Percentiles rank a stretch among this genome's conserved stretches.
These are phyloP conservation scores for Drosophila trichaetosa DNA, from an alignment of 2,888 invertebrate genomes.

Conservation along the genomic window DNA sequence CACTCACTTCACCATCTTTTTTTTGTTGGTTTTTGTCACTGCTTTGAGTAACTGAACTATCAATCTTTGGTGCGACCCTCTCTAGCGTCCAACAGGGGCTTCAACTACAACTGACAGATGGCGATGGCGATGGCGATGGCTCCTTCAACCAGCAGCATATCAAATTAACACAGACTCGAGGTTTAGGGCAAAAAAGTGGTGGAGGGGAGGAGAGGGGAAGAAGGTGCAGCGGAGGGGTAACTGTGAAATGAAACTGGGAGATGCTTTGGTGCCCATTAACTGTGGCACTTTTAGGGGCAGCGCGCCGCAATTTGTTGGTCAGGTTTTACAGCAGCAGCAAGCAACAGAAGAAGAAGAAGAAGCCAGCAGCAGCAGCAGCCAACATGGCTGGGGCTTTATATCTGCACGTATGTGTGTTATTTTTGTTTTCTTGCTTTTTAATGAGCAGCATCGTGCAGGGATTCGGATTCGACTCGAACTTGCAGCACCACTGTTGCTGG, in stretches of 20 bases:
- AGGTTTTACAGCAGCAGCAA: constrained; percentile 56
- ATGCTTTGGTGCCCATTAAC: constrained; percentile 74
- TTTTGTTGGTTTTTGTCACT: neutral
- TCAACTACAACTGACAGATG: constrained; percentile 67
- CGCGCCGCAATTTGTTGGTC: constrained; percentile 72
- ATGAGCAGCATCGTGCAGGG: constrained; percentile 71
- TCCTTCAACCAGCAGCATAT: constrained; percentile 70
- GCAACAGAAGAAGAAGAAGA: constrained; percentile 13
- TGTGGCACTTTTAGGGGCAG: constrained; percentile 77
- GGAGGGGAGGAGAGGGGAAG: neutral
- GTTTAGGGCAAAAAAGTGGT: constrained; percentile 12
- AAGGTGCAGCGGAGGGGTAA: constrained; percentile 7
- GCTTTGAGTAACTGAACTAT: constrained; percentile 3
- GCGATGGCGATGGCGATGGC: constrained; percentile 58
- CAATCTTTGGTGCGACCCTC: constrained; percentile 35
- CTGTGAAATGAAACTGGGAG: constrained; percentile 43
- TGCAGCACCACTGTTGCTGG: constrained; percentile 19
- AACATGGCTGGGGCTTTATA: constrained; percentile 48
- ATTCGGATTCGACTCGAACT: constrained; percentile 35
- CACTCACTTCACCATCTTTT: neutral
- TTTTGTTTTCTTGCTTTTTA: constrained; percentile 65
- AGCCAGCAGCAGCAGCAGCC: constrained; percentile 24
- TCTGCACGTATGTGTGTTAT: constrained; percentile 31
- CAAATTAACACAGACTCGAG: constrained; percentile 75
- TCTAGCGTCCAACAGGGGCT: constrained; percentile 46